Evolutionary conservation across 2,113 vertebrate species (phyloP).

Genomic region (Sylvia atricapilla): DNA sequence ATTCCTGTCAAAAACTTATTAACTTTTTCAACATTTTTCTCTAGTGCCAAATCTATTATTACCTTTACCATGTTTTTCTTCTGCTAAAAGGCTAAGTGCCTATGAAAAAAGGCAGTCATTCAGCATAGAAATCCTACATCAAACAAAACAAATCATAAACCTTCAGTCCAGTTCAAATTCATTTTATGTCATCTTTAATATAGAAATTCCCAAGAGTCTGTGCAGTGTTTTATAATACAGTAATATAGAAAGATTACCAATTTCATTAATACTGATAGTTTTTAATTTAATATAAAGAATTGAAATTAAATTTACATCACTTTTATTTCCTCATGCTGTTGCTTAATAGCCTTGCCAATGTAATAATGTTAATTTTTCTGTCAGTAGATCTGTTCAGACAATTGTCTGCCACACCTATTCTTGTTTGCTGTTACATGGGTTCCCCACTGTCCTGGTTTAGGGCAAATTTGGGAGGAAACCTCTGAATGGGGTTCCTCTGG

Average conservation of each 20-base stretch:
- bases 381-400: background rate
- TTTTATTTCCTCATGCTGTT: background rate
- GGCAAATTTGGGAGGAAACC: too few relatives aligned
- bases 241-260: background rate
- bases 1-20: background rate
- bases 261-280: background rate
- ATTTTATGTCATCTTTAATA: background rate
- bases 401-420: background rate
- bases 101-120: background rate
- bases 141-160: background rate
- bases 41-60: too few relatives aligned
- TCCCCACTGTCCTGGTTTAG: background rate
- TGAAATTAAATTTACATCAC: background rate
- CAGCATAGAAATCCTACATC: background rate
- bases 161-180: background rate
- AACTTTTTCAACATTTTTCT: background rate
- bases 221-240: background rate
- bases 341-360: background rate
- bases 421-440: background rate
- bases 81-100: background rate
- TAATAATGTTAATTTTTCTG: background rate
- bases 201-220: background rate
- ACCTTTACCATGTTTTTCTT: background rate
- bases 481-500: too few relatives aligned
- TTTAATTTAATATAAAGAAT: background rate